These are phyloP conservation scores for Lonchura striata DNA, from an alignment of 2,113 vertebrate genomes.

Conservation along the genomic window DNA sequence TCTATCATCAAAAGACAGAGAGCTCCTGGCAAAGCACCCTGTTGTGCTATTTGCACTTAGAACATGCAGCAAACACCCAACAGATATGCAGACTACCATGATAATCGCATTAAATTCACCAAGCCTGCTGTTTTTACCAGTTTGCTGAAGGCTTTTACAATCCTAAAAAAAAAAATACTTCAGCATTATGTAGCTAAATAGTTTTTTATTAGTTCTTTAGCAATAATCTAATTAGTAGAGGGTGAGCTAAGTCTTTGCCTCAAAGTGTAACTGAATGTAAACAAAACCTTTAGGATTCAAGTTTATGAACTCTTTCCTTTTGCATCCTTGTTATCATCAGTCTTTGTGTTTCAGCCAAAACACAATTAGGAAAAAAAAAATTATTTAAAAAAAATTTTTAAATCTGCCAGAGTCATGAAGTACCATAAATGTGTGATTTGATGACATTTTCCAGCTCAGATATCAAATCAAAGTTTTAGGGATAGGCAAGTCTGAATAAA, in stretches of 20 bases:
- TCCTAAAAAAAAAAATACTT: background rate
- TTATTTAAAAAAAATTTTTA: background rate
- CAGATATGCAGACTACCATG: background rate
- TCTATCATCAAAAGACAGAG: conserved; percentile 12
- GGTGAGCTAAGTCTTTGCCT: background rate
- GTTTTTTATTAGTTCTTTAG: background rate
- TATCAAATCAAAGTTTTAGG: background rate
- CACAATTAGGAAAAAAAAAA: background rate
- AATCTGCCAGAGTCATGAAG: background rate
- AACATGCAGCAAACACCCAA: background rate
- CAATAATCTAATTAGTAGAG: background rate
- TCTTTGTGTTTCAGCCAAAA: background rate
- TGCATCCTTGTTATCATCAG: background rate
- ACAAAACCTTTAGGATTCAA: background rate
- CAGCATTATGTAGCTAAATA: background rate
- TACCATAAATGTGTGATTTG: background rate
- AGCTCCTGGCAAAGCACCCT: background rate
- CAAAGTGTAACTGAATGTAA: background rate
- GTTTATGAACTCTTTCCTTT: background rate
- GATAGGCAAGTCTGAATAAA: background rate
- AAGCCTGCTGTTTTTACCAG: background rate
- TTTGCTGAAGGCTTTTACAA: background rate
- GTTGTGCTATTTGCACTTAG: background rate
- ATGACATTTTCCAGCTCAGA: background rate
- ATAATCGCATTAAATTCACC: background rate